These are phyloP conservation scores for Parthenolecanium corni DNA, from an alignment of 2,888 invertebrate species.

Conservation along the genomic window DNA sequence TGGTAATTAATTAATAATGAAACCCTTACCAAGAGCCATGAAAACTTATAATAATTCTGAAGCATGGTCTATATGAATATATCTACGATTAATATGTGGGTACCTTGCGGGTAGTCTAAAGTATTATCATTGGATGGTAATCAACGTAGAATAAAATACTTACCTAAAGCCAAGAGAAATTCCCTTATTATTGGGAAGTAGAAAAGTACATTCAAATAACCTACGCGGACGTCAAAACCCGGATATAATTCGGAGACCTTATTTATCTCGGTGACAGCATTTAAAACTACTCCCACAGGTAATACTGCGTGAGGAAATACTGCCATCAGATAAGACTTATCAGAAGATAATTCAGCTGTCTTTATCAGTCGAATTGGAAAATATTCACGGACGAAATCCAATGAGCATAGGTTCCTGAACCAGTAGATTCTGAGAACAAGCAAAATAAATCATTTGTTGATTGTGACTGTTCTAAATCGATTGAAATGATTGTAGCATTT, in stretches of 20 bases:
- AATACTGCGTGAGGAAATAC: conserved; percentile 86
- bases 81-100: too few species aligned
- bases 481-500: too few species aligned
- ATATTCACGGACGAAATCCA: conserved; percentile 65
- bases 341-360: conserved; percentile 66
- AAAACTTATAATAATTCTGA: too few species aligned
- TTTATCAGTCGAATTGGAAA: conserved; percentile 76
- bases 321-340: conserved; percentile 72
- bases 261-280: conserved; percentile 61
- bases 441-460: too few species aligned
- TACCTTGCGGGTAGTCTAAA: too few species aligned
- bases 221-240: conserved; percentile 47
- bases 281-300: conserved; percentile 63
- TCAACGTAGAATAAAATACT: too few species aligned
- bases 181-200: conserved; percentile 60
- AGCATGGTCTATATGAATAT: too few species aligned
- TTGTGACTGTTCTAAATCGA: too few species aligned
- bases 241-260: conserved; percentile 47
- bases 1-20: too few species aligned
- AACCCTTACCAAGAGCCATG: too few species aligned
- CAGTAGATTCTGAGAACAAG: conserved; percentile 41
- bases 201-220: conserved; percentile 64
- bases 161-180: conserved; percentile 48
- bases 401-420: conserved; percentile 54
- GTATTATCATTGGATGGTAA: too few species aligned